phyloP scores from a whole-genome alignment of 2,113 vertebrate species.

The Ascaphus truei region DNA sequence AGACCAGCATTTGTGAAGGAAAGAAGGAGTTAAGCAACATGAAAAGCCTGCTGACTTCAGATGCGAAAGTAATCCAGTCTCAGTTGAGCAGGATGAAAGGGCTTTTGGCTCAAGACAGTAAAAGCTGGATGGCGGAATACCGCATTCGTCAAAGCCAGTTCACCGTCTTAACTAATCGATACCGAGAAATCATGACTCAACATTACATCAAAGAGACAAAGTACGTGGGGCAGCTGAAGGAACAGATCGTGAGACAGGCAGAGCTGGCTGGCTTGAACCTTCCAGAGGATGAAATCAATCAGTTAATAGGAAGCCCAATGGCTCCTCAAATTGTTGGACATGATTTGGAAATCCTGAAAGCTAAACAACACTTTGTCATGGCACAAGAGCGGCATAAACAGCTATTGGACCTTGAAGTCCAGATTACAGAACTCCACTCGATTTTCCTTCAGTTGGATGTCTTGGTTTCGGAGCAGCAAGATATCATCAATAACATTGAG shows the following conservation, averaged over 20 bases:
- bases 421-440: conserved; percentile 48
- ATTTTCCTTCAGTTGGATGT: conserved; percentile 56
- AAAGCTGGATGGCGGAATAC: conserved; percentile 21
- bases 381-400: conserved; percentile 49
- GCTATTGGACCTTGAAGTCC: conserved; percentile 56
- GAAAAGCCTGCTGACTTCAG: conserved; percentile 38
- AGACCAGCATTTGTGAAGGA: conserved; percentile 31
- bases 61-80: conserved; percentile 43
- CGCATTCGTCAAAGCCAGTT: conserved; percentile 49
- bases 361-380: conserved; percentile 42
- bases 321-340: conserved; percentile 47
- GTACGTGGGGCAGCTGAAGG: conserved; percentile 49
- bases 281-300: conserved; percentile 38
- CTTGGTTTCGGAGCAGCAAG: conserved; percentile 49
- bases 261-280: conserved; percentile 52
- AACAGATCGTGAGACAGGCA: conserved; percentile 51
- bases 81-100: conserved; percentile 36
- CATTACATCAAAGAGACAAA: conserved; percentile 50
- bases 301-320: conserved; percentile 37
- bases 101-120: not conserved
- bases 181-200: conserved; percentile 33
- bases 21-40: conserved; percentile 38
- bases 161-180: conserved; percentile 41
- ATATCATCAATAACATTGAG: conserved; percentile 53
- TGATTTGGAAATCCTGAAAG: conserved; percentile 46